Percentiles rank a stretch among this genome's conserved stretches.
Evolutionary conservation across 2,797 vertebrate species (phyloP).

Genomic region (Spinus olivaceus): DNA sequence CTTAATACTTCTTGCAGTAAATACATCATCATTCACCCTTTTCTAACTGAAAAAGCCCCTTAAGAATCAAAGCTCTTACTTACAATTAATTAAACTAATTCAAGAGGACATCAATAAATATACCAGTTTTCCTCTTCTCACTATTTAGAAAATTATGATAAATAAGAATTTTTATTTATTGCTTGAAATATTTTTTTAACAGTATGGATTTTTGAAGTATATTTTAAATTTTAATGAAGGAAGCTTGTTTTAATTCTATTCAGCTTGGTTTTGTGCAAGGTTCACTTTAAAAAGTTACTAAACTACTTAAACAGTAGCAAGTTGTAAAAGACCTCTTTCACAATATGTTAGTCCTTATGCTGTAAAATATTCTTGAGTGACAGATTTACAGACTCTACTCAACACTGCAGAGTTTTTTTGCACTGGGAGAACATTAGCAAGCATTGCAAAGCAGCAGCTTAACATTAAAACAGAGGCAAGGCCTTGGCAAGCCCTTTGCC

Average conservation of each 20-base stretch:
- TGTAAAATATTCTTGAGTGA: not conserved
- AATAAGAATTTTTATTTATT: not conserved
- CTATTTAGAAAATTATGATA: not conserved
- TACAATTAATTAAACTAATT: not conserved
- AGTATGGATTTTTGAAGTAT: not conserved
- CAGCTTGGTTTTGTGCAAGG: not conserved
- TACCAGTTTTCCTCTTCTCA: not conserved
- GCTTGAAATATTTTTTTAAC: not conserved
- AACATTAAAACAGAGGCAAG: not conserved
- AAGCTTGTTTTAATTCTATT: not conserved
- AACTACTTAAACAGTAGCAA: rapidly evolving
- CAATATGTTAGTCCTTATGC: not conserved
- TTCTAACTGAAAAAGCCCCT: not conserved
- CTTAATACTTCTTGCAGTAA: not conserved
- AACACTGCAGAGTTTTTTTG: not conserved
- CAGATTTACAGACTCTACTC: not conserved
- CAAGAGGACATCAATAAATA: not conserved
- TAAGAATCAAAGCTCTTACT: not conserved
- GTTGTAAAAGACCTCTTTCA: not conserved
- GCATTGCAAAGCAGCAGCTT: not conserved
- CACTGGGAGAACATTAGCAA: not conserved
- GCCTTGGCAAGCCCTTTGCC: not conserved
- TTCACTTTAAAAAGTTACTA: not conserved
- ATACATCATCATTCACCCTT: not conserved
- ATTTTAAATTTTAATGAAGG: not conserved